These are phyloP conservation scores for Cephalopachus bancanus DNA, from an alignment of 2,797 vertebrate species.

Conservation along the genomic window DNA sequence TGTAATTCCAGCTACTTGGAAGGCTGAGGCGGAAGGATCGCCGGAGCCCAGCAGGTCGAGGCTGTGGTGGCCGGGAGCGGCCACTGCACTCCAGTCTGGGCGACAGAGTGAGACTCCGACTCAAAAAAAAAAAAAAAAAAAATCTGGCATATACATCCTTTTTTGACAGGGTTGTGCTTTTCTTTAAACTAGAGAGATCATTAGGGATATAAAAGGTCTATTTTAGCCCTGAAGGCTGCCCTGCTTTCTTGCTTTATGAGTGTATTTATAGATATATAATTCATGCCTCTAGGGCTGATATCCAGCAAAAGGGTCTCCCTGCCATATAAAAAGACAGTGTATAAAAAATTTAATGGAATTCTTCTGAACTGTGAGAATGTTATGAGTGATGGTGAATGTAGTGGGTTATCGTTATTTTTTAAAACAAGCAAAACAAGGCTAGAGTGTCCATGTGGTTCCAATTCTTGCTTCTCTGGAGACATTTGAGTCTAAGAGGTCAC, in stretches of 20 bases:
- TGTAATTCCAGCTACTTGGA: no score
- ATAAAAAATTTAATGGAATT: conserved; percentile 88
- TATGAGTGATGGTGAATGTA: conserved; percentile 78
- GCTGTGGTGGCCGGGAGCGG: no score
- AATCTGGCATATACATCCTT: conserved; percentile 71
- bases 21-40: no score
- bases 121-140: conserved; percentile 20
- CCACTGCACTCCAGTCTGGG: no score
- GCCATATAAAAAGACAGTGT: conserved; percentile 84
- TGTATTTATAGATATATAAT: conserved; percentile 90
- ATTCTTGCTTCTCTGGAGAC: conserved; percentile 48
- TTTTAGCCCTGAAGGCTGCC: conserved; percentile 86
- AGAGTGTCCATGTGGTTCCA: background rate
- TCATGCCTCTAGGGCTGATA: conserved; percentile 87
- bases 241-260: conserved; percentile 87
- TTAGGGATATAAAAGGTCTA: conserved; percentile 86
- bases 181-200: conserved; percentile 85
- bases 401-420: conserved; percentile 59
- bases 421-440: background rate
- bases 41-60: no score
- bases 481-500: conserved; percentile 21
- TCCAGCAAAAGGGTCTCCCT: conserved; percentile 85
- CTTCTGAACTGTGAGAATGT: conserved; percentile 84
- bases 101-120: no score
- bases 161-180: conserved; percentile 81